phyloP scores from a whole-genome alignment of 2,797 vertebrate species.

The Gymnocypris eckloni region DNA sequence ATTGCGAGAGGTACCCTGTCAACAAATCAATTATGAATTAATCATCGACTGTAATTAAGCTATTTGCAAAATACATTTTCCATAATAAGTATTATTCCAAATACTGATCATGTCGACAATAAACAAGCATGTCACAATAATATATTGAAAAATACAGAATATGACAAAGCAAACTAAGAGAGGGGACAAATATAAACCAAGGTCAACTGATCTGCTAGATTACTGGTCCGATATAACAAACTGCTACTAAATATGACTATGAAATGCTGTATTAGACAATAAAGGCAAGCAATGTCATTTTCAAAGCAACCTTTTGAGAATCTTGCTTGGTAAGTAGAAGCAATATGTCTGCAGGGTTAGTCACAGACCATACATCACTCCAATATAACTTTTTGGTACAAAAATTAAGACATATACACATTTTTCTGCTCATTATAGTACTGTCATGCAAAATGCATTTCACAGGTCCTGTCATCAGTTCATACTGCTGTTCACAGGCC shows the following conservation, averaged over 20 bases:
- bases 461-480: background rate
- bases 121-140: conserved; percentile 1
- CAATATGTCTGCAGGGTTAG: background rate
- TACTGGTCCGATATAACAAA: background rate
- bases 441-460: background rate
- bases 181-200: background rate
- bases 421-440: background rate
- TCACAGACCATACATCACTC: conserved; percentile 16
- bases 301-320: background rate
- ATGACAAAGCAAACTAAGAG: background rate
- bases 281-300: conserved; percentile 1
- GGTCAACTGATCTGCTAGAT: conserved; percentile 15
- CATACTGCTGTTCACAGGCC: background rate
- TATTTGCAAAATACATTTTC: background rate
- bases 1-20: background rate
- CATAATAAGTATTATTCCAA: background rate
- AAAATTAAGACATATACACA: background rate
- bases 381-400: background rate
- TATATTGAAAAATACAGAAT: background rate
- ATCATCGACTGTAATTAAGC: background rate
- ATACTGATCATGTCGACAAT: conserved; percentile 11
- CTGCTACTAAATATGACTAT: background rate
- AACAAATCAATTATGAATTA: background rate
- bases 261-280: background rate
- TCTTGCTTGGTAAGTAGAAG: background rate